phyloP scores from a whole-genome alignment of 2,113 vertebrate species.

The Scopus umbretta region DNA sequence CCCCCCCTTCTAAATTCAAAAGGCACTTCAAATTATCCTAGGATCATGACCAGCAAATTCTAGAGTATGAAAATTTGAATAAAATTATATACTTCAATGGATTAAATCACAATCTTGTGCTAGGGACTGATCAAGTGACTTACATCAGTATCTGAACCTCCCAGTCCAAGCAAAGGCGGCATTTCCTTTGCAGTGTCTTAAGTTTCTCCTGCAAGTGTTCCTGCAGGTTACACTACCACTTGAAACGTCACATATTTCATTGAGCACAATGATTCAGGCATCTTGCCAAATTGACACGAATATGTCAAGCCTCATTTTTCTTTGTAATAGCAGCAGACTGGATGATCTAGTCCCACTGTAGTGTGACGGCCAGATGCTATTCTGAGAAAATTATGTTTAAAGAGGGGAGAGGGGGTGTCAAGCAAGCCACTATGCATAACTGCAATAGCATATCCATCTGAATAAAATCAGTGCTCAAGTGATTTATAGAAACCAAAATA shows the following conservation, averaged over 20 bases:
- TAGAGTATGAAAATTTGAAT: background rate
- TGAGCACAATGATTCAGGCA: slow-evolving; percentile 14
- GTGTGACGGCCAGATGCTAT: slow-evolving; percentile 12
- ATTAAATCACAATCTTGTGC: background rate
- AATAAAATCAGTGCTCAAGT: background rate
- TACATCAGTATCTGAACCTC: background rate
- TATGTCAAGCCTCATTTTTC: slow-evolving; percentile 49
- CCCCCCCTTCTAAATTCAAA: background rate
- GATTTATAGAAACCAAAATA: background rate
- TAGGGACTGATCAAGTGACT: background rate
- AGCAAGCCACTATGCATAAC: background rate
- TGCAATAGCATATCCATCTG: background rate
- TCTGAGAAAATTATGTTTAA: slow-evolving; percentile 4
- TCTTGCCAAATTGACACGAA: slow-evolving; percentile 40
- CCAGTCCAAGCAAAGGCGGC: background rate
- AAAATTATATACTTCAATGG: background rate
- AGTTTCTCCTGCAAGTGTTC: background rate
- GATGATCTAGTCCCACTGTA: background rate
- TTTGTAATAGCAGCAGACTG: slow-evolving; percentile 29
- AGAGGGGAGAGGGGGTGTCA: background rate
- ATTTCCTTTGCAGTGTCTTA: background rate
- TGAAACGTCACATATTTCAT: slow-evolving; percentile 36
- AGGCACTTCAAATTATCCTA: background rate
- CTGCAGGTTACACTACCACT: slow-evolving; percentile 4
- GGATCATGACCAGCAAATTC: background rate